Evolutionary conservation across 2,113 vertebrate genomes (phyloP).

Genomic region (Ibidorhyncha struthersii): DNA sequence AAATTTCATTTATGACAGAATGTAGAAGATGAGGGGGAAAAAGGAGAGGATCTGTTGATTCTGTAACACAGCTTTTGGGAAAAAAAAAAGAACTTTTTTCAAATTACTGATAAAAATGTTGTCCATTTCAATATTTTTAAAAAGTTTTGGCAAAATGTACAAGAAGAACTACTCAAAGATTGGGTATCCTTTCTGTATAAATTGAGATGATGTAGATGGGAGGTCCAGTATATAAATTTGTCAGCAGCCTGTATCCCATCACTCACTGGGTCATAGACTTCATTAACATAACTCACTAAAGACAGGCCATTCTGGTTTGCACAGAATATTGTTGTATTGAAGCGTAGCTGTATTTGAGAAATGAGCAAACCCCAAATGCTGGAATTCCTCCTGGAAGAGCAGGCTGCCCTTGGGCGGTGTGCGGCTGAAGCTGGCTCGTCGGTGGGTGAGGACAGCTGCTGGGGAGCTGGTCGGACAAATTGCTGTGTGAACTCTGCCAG

Average conservation of each 20-base stretch:
- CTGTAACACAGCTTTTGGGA: background rate
- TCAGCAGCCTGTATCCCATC: background rate
- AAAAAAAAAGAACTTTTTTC: background rate
- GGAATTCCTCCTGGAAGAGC: accelerated
- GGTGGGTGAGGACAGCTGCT: background rate
- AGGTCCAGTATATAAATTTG: background rate
- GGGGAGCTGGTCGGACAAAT: background rate
- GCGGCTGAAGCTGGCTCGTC: background rate
- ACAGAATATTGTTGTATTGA: accelerated
- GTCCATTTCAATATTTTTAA: background rate
- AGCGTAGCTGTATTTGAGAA: background rate
- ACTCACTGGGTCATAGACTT: background rate
- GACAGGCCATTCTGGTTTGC: background rate
- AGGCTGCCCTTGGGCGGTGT: background rate
- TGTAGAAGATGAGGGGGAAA: background rate
- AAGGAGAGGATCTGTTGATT: background rate
- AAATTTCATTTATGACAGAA: background rate
- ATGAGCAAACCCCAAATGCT: background rate
- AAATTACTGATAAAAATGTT: background rate
- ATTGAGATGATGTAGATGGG: background rate
- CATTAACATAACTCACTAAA: accelerated
- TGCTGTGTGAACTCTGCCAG: background rate
- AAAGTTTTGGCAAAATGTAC: background rate
- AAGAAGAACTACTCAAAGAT: background rate
- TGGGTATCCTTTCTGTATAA: background rate